phyloP scores from a whole-genome alignment of 2,113 vertebrate genomes.

The Microcebus murinus region DNA sequence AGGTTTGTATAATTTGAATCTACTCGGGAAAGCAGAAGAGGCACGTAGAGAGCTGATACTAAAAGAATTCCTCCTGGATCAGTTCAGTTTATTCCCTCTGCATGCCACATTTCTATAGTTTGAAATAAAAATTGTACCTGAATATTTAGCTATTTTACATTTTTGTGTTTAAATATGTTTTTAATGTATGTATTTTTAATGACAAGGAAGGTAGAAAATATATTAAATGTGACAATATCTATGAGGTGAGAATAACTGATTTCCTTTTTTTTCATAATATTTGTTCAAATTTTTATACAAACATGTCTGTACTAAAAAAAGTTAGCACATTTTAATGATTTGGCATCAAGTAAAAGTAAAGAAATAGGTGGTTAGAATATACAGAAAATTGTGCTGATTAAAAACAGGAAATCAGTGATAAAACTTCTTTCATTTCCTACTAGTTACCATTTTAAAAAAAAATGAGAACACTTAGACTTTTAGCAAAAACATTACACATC shows the following conservation, averaged over 20 bases:
- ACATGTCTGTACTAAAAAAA: background rate
- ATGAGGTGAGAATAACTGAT: background rate
- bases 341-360: background rate
- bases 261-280: background rate
- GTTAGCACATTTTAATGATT: constrained; percentile 9
- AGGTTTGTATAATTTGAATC: background rate
- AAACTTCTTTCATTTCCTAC: background rate
- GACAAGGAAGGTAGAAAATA: background rate
- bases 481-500: constrained; percentile 25
- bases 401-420: background rate
- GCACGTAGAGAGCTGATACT: background rate
- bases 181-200: constrained; percentile 9
- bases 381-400: background rate
- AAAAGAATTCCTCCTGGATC: background rate
- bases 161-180: background rate
- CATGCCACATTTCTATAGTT: background rate
- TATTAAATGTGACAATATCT: constrained; percentile 18
- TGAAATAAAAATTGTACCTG: background rate
- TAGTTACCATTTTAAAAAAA: constrained; percentile 25
- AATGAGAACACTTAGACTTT: constrained; percentile 39
- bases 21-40: background rate
- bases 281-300: constrained; percentile 5
- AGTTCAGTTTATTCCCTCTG: background rate
- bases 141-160: background rate
- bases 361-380: background rate